Conservation (phyloP, 2,888 invertebrate genomes). For the Choristoneura rosaceana region DNA sequence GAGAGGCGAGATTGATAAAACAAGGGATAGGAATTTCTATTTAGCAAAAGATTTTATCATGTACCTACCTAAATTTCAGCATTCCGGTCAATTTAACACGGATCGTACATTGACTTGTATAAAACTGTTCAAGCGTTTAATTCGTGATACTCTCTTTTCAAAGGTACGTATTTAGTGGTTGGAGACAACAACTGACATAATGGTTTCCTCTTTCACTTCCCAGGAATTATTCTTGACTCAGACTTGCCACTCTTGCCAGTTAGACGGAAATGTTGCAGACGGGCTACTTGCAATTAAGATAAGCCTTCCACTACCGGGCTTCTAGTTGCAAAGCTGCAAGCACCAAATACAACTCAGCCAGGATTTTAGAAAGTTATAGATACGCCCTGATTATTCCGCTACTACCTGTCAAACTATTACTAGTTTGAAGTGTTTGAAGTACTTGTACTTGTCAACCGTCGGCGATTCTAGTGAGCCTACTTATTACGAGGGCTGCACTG, state of each 20-base stretch:
- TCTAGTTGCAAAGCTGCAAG: background rate
- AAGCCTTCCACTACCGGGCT: background rate
- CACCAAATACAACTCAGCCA: background rate
- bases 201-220: conserved; percentile 1
- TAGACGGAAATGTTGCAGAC: conserved; percentile 19
- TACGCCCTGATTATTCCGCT: background rate
- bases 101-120: background rate
- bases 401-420: background rate
- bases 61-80: no score
- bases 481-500: no score
- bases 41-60: no score
- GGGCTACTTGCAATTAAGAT: conserved; percentile 20
- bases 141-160: background rate
- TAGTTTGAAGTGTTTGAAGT: background rate
- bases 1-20: background rate
- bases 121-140: background rate
- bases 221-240: conserved; percentile 5
- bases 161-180: background rate
- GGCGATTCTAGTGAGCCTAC: conserved; percentile 7
- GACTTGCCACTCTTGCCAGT: background rate
- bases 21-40: no score
- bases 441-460: background rate
- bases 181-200: background rate
- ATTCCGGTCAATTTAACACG: no score
- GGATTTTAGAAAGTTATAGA: background rate